Percentiles rank a stretch among this genome's conserved stretches.
Conservation (phyloP, 2,797 vertebrate genomes). For the Cuniculus paca region DNA sequence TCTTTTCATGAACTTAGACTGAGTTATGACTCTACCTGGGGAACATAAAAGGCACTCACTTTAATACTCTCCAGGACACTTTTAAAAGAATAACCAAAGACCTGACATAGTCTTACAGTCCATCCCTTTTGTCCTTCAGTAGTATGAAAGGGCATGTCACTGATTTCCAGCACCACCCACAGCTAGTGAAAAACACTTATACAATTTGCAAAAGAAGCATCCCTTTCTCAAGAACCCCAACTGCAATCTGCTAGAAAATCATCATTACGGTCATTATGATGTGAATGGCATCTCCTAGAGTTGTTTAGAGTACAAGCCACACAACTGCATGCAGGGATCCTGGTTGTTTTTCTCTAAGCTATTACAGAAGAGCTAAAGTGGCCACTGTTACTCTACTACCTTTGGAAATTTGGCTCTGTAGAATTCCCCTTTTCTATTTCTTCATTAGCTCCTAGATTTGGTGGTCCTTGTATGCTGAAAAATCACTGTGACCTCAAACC, state of each 20-base stretch:
- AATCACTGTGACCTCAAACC: background rate
- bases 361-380: background rate
- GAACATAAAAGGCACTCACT: background rate
- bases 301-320: background rate
- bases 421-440: background rate
- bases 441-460: conserved; percentile 18
- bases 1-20: background rate
- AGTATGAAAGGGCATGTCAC: background rate
- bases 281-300: background rate
- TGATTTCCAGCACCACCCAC: background rate
- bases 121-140: background rate
- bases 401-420: background rate
- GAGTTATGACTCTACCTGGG: background rate
- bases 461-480: background rate
- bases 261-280: background rate
- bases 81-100: background rate
- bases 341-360: background rate
- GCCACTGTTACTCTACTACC: background rate
- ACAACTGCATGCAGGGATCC: background rate
- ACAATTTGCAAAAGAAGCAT: background rate
- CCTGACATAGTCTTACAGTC: background rate
- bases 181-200: background rate
- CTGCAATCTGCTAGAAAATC: background rate
- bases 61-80: background rate
- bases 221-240: background rate